Evolutionary conservation across 1,140 invertebrate species (phyloP).

Genomic region (Nephila pilipes): DNA sequence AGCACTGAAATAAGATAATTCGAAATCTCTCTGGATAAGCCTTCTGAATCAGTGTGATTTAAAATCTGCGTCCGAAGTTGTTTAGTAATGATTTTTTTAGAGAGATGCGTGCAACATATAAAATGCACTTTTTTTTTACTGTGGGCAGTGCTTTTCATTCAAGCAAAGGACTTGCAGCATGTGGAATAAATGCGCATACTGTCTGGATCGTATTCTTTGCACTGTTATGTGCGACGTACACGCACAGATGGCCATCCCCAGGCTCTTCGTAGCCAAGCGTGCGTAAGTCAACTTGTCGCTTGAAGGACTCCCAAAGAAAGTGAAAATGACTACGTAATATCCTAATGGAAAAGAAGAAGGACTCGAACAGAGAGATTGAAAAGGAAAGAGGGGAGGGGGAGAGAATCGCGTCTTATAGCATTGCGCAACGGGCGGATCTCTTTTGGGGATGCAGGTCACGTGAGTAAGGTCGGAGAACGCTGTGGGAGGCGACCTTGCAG

Average conservation of each 20-base stretch:
- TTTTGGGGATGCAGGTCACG: conserved; percentile 37
- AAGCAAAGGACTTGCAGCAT: too few species aligned
- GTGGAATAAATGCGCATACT: too few species aligned
- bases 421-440: conserved; percentile 26
- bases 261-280: neutral
- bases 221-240: neutral
- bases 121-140: too few species aligned
- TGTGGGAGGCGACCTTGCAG: conserved; percentile 65
- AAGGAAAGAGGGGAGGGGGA: neutral
- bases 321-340: conserved; percentile 48
- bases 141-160: too few species aligned
- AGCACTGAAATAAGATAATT: too few species aligned
- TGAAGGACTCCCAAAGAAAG: conserved; percentile 49
- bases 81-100: too few species aligned
- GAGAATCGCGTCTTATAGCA: neutral
- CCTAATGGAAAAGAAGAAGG: neutral
- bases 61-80: too few species aligned
- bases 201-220: neutral
- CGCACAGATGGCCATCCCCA: neutral
- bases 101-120: too few species aligned
- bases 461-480: conserved; percentile 66
- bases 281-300: conserved; percentile 33
- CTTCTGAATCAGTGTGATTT: too few species aligned
- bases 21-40: too few species aligned
- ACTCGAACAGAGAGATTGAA: neutral